phyloP scores from a whole-genome alignment of 2,113 vertebrate genomes.

The Orycteropus afer region DNA sequence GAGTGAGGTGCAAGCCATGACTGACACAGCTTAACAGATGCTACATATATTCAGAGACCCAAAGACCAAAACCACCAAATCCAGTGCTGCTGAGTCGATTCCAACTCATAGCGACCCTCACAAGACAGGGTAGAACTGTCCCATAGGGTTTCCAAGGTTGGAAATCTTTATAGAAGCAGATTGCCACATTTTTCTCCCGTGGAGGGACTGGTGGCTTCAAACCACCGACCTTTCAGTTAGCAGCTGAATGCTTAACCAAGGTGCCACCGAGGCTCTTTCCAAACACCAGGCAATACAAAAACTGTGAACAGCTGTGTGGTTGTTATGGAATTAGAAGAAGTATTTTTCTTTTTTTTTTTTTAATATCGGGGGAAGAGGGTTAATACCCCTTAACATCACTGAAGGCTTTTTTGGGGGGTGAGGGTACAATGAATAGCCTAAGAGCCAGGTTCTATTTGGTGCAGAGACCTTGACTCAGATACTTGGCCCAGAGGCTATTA shows the following conservation, averaged over 20 bases:
- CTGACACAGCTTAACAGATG: neutral
- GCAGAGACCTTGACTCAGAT: neutral
- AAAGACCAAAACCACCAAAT: neutral
- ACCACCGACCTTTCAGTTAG: no score
- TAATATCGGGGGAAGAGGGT: neutral
- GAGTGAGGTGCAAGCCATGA: rapidly evolving
- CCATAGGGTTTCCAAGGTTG: no score
- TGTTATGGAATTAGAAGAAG: neutral
- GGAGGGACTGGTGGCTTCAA: no score
- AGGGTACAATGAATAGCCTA: neutral
- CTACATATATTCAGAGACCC: neutral
- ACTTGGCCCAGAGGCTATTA: neutral
- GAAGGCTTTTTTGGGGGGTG: rapidly evolving
- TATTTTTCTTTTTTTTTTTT: neutral
- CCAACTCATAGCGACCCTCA: no score
- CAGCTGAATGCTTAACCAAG: no score
- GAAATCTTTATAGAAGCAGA: no score
- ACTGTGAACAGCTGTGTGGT: neutral
- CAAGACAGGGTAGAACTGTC: no score
- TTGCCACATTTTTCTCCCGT: no score
- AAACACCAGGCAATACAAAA: neutral
- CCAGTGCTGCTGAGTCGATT: no score
- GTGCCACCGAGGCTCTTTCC: no score
- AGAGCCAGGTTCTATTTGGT: neutral
- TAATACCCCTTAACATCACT: neutral